Conservation (phyloP, 2,113 vertebrate genomes). For the Maccullochella peelii region DNA sequence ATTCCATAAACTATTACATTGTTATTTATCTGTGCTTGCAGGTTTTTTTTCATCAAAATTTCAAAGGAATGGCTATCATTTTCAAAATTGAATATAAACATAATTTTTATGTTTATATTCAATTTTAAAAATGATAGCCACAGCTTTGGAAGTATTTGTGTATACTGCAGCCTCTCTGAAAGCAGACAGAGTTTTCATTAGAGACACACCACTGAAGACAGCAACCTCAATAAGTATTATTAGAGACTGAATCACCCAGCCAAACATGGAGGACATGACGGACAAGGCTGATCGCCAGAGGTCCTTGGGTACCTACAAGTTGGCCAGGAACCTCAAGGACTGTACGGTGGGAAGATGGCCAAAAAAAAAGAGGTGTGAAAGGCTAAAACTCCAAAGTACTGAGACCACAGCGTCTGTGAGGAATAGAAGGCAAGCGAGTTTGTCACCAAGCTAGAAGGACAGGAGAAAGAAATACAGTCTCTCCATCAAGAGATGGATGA, state of each 20-base stretch:
- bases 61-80: neutral
- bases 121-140: too few species aligned
- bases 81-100: neutral
- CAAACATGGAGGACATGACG: slow-evolving; percentile 6
- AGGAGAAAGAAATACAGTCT: neutral
- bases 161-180: neutral
- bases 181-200: slow-evolving; percentile 4
- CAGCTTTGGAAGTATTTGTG: neutral
- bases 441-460: neutral
- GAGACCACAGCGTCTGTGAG: neutral
- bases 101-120: too few species aligned
- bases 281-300: slow-evolving; percentile 10
- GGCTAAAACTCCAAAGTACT: neutral
- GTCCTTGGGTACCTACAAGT: neutral
- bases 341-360: neutral
- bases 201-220: neutral
- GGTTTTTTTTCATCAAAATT: neutral
- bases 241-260: slow-evolving; percentile 13
- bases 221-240: neutral
- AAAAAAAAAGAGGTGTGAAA: neutral
- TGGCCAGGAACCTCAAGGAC: slow-evolving; percentile 1
- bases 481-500: neutral
- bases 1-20: neutral
- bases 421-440: neutral
- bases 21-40: neutral